Conservation (phyloP, 2,797 vertebrate species). For the Babyrousa celebensis region DNA sequence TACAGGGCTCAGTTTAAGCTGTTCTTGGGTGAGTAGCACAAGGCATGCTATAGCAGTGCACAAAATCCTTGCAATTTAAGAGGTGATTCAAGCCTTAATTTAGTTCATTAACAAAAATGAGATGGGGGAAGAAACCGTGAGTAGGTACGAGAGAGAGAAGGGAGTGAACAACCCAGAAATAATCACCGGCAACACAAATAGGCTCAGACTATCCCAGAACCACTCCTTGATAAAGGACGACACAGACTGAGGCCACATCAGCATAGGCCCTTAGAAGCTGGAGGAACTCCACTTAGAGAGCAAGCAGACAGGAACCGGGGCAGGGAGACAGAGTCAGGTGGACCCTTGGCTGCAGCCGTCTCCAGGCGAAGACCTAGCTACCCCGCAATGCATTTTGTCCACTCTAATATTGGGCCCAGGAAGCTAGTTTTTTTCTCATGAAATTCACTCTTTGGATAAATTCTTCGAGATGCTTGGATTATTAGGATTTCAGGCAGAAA, state of each 20-base stretch:
- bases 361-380: neutral
- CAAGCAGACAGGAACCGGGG: neutral
- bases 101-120: neutral
- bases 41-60: neutral
- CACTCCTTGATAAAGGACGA: neutral
- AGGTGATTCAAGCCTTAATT: neutral
- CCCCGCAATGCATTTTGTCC: neutral
- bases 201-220: neutral
- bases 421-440: neutral
- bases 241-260: slow-evolving; percentile 28
- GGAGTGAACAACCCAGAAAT: neutral
- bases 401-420: neutral
- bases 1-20: neutral
- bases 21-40: neutral
- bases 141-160: fast-evolving
- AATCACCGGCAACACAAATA: neutral
- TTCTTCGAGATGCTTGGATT: slow-evolving; percentile 35
- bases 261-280: neutral
- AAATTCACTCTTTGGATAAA: neutral
- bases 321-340: neutral
- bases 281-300: neutral
- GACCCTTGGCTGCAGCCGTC: neutral
- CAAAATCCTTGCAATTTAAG: neutral
- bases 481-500: neutral
- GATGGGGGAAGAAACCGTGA: neutral